A percentile compares a stretch with the other conserved stretches of the same genome.
phyloP scores from a whole-genome alignment of 2,797 vertebrate species.

The Anabacerthia variegaticeps region DNA sequence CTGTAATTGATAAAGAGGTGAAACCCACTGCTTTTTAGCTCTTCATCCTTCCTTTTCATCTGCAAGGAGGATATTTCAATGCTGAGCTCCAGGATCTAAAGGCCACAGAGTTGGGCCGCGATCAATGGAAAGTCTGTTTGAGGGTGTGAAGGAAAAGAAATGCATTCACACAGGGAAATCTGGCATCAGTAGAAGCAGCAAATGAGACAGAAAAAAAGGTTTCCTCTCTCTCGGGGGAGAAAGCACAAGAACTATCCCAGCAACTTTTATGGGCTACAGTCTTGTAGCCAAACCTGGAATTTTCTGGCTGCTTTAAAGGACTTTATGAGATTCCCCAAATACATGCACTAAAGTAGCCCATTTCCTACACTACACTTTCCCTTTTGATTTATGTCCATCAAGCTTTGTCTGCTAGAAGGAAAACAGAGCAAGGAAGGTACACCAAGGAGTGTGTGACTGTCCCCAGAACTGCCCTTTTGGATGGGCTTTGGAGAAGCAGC shows the following conservation, averaged over 20 bases:
- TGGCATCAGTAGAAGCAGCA: background rate
- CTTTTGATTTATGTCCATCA: background rate
- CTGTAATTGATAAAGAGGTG: background rate
- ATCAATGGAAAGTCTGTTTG: background rate
- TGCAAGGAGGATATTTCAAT: background rate
- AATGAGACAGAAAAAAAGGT: background rate
- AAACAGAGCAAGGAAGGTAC: background rate
- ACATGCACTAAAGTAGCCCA: accelerated
- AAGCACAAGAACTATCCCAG: background rate
- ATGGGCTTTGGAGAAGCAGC: background rate
- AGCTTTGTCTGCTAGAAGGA: background rate
- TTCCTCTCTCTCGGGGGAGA: background rate
- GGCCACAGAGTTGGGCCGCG: background rate
- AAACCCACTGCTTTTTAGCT: background rate
- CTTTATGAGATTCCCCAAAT: background rate
- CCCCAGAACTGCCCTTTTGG: background rate
- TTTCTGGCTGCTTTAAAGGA: background rate
- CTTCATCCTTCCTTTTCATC: background rate
- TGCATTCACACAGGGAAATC: background rate
- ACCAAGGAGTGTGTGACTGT: background rate
- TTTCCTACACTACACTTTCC: background rate
- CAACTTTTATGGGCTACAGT: background rate
- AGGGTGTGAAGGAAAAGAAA: background rate
- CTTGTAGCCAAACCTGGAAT: slow-evolving; percentile 8
- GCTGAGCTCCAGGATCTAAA: background rate